Evolutionary conservation across 2,113 vertebrate genomes (phyloP), one percentile per base, ranked within the genome.

Genomic region (Oreochromis aureus): DNA sequence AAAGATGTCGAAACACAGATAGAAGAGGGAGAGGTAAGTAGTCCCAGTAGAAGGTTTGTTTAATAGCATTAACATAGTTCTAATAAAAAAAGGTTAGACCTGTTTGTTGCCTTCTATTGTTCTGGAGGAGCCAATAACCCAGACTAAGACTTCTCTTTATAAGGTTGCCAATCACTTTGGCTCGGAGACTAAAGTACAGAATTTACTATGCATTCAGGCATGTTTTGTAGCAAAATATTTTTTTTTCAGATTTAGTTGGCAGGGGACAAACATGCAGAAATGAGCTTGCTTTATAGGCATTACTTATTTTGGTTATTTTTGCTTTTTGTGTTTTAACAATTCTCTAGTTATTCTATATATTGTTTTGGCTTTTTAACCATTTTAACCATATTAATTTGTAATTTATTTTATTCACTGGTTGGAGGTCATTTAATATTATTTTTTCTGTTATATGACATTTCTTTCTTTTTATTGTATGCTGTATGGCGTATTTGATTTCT

Each of bases 21-120:
- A 93, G 95, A 98, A 91, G 97, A 98, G 81, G 98, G 98, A 95
- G 98, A 99, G 96, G 99, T 99, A 96, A 18, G 82, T 80, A 7
- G 12, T 48, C 46, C 41, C 34, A 66, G 46, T 34, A 10, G 46
- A 51, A 32, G 46, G 18, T 53, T 51, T 78, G 18, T 34, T 78
- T 78, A 78, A 78, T 78, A 78, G 16, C 73, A 51, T 51, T 78
- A 32, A 46, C 34, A 66, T 59, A 30, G 56, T 30, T 59, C 56
- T 59, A 73, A 44, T 73, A 32, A 76, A 51, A 61, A 46, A 73
- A 15, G 7, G 73, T 78, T 9, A 13, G 73, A 32, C 46, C 27
- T n/a, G 48, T 78, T 53, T 78, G 27, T n/a, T 78, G 44, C 24
- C 4, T 76, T 76, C 16, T 76, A 2, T 76, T 76, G 3, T 48